Evolutionary conservation across 2,888 invertebrate genomes (phyloP), one percentile per base, ranked within the genome.

Genomic region (Acanthosepion pharaonis): DNA sequence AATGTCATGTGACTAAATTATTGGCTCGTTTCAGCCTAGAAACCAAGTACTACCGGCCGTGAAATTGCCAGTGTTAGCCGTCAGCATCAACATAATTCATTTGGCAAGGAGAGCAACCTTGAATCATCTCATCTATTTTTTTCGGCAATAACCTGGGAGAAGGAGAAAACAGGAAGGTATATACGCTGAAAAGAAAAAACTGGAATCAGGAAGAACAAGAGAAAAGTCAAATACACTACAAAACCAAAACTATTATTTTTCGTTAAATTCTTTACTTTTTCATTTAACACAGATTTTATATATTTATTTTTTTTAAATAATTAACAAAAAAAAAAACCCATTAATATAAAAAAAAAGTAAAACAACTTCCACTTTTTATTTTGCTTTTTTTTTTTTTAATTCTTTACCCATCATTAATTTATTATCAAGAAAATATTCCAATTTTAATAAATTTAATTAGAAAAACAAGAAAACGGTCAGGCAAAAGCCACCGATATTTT

Each of bases 11-110:
- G 94, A 94, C 94, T 64, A 42, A 59, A 94, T 94, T 94, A 94
- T 94, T 94, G 94, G n/a, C 59, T 94, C 59, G 55, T 94, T 94
- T 94, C 94, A 94, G 94, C 94, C 64, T 94, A 59, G 94, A 94
- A 93, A 93, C 93, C 51, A 49, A 93, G 51, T 51, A 53, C 53
- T 49, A 23, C 53, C 93, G 93, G 53, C 93, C 51, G 51, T 93
- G 93, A 49, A 93, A 53, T 49, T 49, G 49, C n/a, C 49, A n/a
- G n/a, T 93, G 93, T 49, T 9, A 48, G 51, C 92, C 92, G 51
- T 92, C 92, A 51, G 48, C 92, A 92, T 51, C 92, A 92, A 48
- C 92, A 92, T 92, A 49, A 93, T 49, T 53, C n/a, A 49, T 48
- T 28, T 53, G 15, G 53, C 51, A 49, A n/a, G n/a, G 48, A n/a